Percentiles rank a stretch among this genome's conserved stretches.
These are phyloP conservation scores for Cisticola juncidis DNA, from an alignment of 2,113 vertebrate species.

Conservation along the genomic window DNA sequence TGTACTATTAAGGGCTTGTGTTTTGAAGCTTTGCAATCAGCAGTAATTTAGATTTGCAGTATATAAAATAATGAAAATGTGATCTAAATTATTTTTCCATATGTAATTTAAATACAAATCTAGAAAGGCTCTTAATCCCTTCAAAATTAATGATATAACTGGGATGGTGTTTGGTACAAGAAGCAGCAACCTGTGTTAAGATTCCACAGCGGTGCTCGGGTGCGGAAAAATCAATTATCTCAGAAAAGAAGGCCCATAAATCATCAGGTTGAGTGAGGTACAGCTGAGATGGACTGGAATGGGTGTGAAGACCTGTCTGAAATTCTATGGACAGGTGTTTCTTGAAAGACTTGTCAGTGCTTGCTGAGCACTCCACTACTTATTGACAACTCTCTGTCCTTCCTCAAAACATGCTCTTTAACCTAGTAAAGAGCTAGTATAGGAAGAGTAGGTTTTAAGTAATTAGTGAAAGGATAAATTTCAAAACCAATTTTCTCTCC, in stretches of 20 bases:
- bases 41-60: neutral
- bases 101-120: neutral
- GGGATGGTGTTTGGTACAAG: neutral
- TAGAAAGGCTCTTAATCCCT: neutral
- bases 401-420: neutral
- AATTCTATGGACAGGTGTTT: neutral
- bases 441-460: neutral
- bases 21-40: neutral
- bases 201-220: rapidly evolving
- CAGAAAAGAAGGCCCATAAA: neutral
- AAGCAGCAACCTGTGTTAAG: neutral
- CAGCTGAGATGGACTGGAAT: neutral
- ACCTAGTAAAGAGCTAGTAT: neutral
- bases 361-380: neutral
- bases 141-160: neutral
- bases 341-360: neutral
- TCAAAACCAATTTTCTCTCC: neutral
- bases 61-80: neutral
- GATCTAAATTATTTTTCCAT: neutral
- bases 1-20: neutral
- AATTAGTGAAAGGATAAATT: neutral
- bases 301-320: neutral
- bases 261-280: neutral
- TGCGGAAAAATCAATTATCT: neutral
- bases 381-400: neutral